phyloP scores from a whole-genome alignment of 2,888 invertebrate genomes.

The Globia sparganii region DNA sequence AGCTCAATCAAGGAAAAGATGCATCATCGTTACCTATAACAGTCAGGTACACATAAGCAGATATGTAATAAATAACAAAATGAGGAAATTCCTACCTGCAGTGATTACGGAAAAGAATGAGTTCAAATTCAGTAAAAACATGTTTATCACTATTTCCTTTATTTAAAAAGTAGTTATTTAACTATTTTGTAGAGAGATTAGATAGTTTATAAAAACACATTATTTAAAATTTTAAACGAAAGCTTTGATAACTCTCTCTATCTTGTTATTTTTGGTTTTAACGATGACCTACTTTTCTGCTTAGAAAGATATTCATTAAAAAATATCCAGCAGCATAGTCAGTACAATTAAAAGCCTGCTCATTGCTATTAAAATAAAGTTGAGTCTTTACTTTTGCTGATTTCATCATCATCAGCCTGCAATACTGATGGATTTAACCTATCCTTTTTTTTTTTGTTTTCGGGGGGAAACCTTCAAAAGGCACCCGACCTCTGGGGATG shows the following conservation, averaged over 20 bases:
- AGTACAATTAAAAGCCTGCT: neutral
- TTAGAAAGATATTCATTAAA: neutral
- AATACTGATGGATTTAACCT: too few relatives aligned
- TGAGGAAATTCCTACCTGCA: neutral
- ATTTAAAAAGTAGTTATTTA: neutral
- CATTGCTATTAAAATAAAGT: neutral
- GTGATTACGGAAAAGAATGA: neutral
- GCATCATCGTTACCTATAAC: neutral
- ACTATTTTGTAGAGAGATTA: neutral
- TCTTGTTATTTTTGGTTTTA: slow-evolving; percentile 33
- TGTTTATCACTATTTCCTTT: neutral
- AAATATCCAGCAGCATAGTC: neutral
- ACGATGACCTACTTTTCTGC: slow-evolving; percentile 18
- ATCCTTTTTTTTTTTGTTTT: too few relatives aligned
- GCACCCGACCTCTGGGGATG: too few relatives aligned
- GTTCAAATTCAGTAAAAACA: neutral
- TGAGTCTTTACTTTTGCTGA: neutral
- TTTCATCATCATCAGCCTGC: too few relatives aligned
- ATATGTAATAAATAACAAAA: neutral
- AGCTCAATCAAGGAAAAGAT: neutral
- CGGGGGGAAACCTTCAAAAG: too few relatives aligned
- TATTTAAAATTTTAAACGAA: neutral
- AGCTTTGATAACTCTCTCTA: slow-evolving; percentile 3
- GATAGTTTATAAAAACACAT: slow-evolving; percentile 3
- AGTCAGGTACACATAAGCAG: neutral